Evolutionary conservation across 2,113 vertebrate species (phyloP), one percentile per base, ranked within the genome.

Genomic region (Acanthochromis polyacanthus): DNA sequence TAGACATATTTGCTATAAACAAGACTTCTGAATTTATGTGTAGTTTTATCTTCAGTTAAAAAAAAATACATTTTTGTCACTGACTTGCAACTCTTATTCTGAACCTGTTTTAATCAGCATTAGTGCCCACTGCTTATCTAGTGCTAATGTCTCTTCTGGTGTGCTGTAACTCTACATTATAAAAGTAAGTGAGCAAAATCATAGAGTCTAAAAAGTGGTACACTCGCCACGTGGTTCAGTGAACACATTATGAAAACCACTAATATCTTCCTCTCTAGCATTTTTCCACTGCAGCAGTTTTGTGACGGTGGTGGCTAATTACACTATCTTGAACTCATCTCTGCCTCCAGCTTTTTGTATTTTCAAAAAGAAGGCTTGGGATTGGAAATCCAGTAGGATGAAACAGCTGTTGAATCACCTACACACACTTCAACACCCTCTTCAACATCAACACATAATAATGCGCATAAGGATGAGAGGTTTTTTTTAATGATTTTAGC

Each of bases 221-320:
- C 46, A 71, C 46, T 78, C 43, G 67, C 5, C 58, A 60, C 32
- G 60, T 64, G 19, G 64, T 80, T 78, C 59, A 65, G 1, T 10
- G 40, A 82, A 64, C 70, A 66, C 46, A 63, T 68, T 48, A 63
- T 63, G 43, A 72, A 60, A 77, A 66, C 52, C 11, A 58, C 40
- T 66, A 12, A 62, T 75, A 23, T 73, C 19, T 67, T 72, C 71
- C 53, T 75, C 20, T 68, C 20, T 10, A 19, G 28, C 59, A 73
- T 68, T 83, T 36, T 76, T 78, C 28, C 57, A 74, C 51, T 45
- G 75, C 71, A 52, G 60, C 68, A 80, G 61, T 67, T 82, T 67
- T 82, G 40, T 87, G 61, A 78, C 64, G 66, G 64, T 8, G 50
- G 51, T 71, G 76, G 57, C 59, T 86, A 82, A 89, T 91, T 86